Evolutionary conservation across 2,797 vertebrate species (phyloP), one percentile per base, ranked within the genome.

Genomic region (Protonibea diacanthus): DNA sequence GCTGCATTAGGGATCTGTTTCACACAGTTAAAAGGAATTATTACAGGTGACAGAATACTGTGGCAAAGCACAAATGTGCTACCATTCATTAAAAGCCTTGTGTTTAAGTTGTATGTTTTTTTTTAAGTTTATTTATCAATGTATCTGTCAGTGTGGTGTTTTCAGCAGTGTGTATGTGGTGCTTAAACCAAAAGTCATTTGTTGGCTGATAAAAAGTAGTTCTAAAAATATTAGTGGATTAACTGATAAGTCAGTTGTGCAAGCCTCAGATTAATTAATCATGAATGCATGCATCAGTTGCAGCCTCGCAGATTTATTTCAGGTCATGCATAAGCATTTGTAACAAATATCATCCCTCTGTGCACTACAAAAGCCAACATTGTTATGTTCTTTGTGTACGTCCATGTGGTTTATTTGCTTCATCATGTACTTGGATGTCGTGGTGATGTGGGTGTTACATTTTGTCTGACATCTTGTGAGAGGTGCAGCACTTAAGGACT

Each of bases 401-500:
- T 48, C 20, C 3, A 4, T 15, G 29, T 2, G 56, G n/a, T 9
- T 27, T 60, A 33, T 27, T 56, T 47, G 6, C n/a, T 42, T 42
- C 14, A 63, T 42, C 6, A 1, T 51, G 45, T 15, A n/a, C 48
- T 55, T 18, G 13, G 14, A 25, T 6, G 6, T 3, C 12, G 18
- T 5, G 1, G 5, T 10, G 11, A n/a, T 52, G 25, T 47, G 12
- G n/a, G 13, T 25, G n/a, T 68, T 15, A 52, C 29, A 70, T 56
- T 17, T 38, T 49, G 69, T 63, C 52, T 44, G 45, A 48, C 45
- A 40, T 3, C 20, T 29, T 29, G n/a, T 21, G 40, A 42, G 33
- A 66, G 20, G 27, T 44, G 33, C 29, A 75, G 55, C 70, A 29
- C 7, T 7, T 45, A 42, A 42, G 4, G 55, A 67, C 68, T 69